phyloP scores from a whole-genome alignment of 2,797 vertebrate species.

The Sebastes trivittatus region DNA sequence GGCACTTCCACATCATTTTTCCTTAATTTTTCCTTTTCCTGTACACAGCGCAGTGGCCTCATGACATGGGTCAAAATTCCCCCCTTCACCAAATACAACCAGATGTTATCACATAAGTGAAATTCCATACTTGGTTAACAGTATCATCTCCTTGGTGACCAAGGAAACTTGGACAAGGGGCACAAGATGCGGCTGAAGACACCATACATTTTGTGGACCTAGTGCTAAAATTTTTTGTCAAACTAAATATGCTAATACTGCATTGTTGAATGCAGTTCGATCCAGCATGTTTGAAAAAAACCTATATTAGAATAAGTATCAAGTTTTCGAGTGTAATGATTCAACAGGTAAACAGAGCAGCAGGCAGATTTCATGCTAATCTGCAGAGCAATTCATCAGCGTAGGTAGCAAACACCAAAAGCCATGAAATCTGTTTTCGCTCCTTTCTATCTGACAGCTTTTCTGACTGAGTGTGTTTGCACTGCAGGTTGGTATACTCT shows the following conservation, averaged over 20 bases:
- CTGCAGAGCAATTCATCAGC: not conserved
- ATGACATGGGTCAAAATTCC: not conserved
- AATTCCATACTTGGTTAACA: not conserved
- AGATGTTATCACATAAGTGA: not conserved
- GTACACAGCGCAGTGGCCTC: not conserved
- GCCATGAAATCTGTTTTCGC: conserved; percentile 2
- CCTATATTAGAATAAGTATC: not conserved
- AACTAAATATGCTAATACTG: not conserved
- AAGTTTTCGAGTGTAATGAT: not conserved
- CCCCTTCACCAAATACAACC: not conserved
- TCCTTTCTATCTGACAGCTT: not conserved
- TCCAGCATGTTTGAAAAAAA: not conserved
- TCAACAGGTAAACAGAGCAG: not conserved
- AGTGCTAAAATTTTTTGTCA: not conserved
- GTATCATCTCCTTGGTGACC: not conserved
- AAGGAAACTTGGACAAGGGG: no score
- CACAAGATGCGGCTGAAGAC: not conserved
- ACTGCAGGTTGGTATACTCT: not conserved
- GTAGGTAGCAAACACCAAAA: conserved; percentile 4
- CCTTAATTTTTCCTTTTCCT: not conserved
- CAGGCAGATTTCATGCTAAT: not conserved
- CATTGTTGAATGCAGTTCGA: not conserved
- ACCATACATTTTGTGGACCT: not conserved
- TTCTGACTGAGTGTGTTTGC: not conserved
- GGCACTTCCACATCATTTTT: accelerated